Base-by-base conservation (phyloP, 2,797 vertebrate genomes). In the Lemur catta region DNA sequence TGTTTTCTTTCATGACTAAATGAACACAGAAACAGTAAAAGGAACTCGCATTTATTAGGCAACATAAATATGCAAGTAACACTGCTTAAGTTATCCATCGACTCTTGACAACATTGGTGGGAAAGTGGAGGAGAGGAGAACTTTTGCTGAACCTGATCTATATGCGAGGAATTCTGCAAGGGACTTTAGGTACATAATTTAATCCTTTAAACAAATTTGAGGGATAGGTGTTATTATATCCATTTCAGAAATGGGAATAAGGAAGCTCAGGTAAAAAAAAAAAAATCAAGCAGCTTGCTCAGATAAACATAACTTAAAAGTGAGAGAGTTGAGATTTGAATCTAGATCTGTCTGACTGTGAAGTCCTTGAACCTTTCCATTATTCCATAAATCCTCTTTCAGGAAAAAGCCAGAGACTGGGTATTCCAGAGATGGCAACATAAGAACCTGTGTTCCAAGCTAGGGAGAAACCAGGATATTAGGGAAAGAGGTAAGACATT, bases 161-260 rank as follows among this genome's bases (percentile, higher is more conserved):
- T 82, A 38, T 71, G 71, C 46, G 61, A 67, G 91, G 90, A 89
- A 81, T 94, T 86, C 93, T 84, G 15, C 33, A 3, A 89, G 75
- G 81, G 46, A 75, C 43, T 79, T 93, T 12, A 48, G 14, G 30
- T 35, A 91, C 28, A n/a, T 80, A 88, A 89, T 93, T 91, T 84
- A 90, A 84, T 87, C 35, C 71, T 94, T 87, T 57, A 92, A 91
- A 79, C 41, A 81, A 69, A n/a, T 67, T 81, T 86, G 11, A 20
- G 24, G 33, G 43, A 38, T 30, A 69, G 1, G 20, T 67, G 20
- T 18, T 65, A 0, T 22, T 38, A 7, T 81, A 46, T 20, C 13
- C 43, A 89, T 59, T 93, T 96, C 93, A 69, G 84, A 92, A 72
- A 87, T 18, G 61, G 41, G 24, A 50, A 74, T 87, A 84, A 74